Percentiles rank a stretch among this genome's conserved stretches.
Evolutionary conservation across 2,888 invertebrate genomes (phyloP).

Genomic region (Dicycla oo): DNA sequence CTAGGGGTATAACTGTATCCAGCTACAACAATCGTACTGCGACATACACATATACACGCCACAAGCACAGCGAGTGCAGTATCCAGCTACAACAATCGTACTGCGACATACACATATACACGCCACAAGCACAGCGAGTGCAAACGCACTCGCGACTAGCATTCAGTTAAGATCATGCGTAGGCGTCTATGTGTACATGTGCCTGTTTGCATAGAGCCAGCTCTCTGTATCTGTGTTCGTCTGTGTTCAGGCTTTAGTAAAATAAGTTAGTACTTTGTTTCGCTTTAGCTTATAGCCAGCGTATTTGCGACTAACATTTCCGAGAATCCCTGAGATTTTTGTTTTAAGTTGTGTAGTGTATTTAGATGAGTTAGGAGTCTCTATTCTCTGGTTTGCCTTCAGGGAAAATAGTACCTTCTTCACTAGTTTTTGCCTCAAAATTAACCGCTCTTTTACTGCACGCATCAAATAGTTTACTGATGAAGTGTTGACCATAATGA

Average conservation of each 20-base stretch:
- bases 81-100: too few relatives aligned
- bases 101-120: too few relatives aligned
- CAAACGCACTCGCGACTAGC: background rate
- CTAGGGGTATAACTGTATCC: too few relatives aligned
- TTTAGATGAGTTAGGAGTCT: constrained; percentile 27
- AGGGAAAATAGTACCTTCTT: background rate
- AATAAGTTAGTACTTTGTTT: constrained; percentile 60
- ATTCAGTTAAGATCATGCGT: background rate
- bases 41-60: too few relatives aligned
- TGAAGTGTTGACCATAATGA: background rate
- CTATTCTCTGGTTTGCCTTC: background rate
- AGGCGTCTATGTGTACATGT: background rate
- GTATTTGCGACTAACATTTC: constrained; percentile 50
- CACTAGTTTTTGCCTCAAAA: too few relatives aligned
- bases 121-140: background rate
- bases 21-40: too few relatives aligned
- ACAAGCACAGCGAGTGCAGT: too few relatives aligned
- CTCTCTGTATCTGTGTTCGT: constrained; percentile 12
- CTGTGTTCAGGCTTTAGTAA: constrained; percentile 42
- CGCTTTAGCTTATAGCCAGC: constrained; percentile 45
- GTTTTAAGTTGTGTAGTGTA: constrained; percentile 12
- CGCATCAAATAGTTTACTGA: background rate
- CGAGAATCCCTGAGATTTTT: constrained; percentile 40
- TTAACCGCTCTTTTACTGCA: background rate
- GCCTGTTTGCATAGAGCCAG: background rate